phyloP scores from a whole-genome alignment of 2,113 vertebrate genomes.

The Hystrix brachyura region DNA sequence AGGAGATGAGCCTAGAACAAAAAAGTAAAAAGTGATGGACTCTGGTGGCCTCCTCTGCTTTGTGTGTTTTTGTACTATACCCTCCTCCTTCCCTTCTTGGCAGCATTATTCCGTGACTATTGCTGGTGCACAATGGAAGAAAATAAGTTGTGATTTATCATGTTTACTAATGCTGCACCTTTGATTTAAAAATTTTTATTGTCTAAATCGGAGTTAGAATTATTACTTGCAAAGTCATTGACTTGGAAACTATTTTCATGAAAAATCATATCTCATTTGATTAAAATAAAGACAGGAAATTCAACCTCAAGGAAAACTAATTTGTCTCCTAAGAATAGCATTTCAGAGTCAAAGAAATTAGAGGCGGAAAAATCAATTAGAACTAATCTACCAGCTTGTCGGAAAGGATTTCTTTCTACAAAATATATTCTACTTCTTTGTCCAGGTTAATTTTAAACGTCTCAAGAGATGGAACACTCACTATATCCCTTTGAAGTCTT shows the following conservation, averaged over 20 bases:
- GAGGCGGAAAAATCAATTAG: slow-evolving; percentile 81
- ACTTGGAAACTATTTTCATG: slow-evolving; percentile 72
- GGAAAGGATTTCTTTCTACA: slow-evolving; percentile 68
- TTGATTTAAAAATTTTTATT: slow-evolving; percentile 65
- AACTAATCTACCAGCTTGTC: slow-evolving; percentile 76
- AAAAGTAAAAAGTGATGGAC: not conserved
- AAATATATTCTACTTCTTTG: slow-evolving; percentile 74
- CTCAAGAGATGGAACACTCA: slow-evolving; percentile 22
- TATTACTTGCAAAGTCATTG: slow-evolving; percentile 63
- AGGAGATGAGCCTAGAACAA: not conserved
- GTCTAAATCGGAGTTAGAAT: slow-evolving; percentile 53
- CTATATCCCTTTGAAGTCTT: slow-evolving; percentile 70
- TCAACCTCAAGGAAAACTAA: slow-evolving; percentile 71
- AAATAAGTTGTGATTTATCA: slow-evolving; percentile 28
- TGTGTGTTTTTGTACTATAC: not conserved
- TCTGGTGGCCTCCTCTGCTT: not conserved
- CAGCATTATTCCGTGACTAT: slow-evolving; percentile 14
- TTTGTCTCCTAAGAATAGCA: slow-evolving; percentile 78
- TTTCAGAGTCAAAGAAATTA: slow-evolving; percentile 77
- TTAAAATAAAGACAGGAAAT: slow-evolving; percentile 78
- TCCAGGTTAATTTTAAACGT: slow-evolving; percentile 77
- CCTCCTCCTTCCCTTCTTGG: not conserved
- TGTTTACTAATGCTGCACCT: slow-evolving; percentile 56
- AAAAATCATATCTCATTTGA: slow-evolving; percentile 73
- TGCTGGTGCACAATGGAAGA: not conserved